Conservation (phyloP, 2,113 vertebrate species). For the Mus spicilegus region DNA sequence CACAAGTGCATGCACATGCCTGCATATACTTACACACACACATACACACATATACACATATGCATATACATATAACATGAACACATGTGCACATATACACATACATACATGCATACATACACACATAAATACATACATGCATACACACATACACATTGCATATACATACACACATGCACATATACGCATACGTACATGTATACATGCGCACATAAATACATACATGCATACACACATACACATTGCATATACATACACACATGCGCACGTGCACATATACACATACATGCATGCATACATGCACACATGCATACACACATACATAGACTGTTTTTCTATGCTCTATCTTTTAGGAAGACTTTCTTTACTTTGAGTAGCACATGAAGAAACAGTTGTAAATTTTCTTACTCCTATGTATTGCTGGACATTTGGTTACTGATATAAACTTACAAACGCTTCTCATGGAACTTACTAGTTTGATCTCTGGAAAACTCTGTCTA, state of each 20-base stretch:
- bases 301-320: background rate
- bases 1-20: too few relatives aligned
- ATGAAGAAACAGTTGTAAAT: background rate
- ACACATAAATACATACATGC: background rate
- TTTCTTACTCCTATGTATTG: background rate
- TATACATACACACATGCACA: background rate
- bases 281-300: too few relatives aligned
- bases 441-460: background rate
- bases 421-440: background rate
- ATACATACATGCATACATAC: background rate
- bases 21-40: too few relatives aligned
- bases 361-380: background rate
- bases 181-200: background rate
- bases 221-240: background rate
- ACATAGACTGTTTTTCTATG: background rate
- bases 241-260: background rate
- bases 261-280: background rate
- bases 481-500: background rate
- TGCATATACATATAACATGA: too few relatives aligned
- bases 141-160: background rate
- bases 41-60: too few relatives aligned
- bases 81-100: too few relatives aligned
- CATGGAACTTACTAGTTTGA: background rate
- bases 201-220: background rate
- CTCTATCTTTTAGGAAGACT: conserved; percentile 8